Conservation (phyloP, 2,113 vertebrate genomes). For the Plectropomus leopardus region DNA sequence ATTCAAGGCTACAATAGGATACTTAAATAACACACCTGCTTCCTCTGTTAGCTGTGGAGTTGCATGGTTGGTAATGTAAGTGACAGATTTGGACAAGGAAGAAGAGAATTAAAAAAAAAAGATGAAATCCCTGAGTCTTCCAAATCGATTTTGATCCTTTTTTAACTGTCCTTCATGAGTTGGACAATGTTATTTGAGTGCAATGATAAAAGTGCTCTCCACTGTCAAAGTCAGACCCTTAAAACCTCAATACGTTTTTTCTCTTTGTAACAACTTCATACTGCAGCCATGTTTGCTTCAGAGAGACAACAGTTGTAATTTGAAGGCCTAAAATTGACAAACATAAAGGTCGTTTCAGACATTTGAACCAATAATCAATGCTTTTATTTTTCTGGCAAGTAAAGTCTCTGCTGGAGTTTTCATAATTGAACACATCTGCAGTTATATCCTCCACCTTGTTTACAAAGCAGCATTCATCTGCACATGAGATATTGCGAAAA, state of each 20-base stretch:
- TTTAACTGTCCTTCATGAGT: not conserved
- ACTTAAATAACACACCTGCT: too few species aligned
- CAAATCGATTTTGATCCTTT: not conserved
- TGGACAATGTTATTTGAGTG: not conserved
- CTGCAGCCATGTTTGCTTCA: not conserved
- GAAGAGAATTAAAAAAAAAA: not conserved
- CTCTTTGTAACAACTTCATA: not conserved
- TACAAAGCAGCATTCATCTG: slow-evolving; percentile 1
- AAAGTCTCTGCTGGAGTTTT: not conserved
- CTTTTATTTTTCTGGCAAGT: not conserved
- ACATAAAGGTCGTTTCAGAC: not conserved
- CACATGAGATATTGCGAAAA: not conserved
- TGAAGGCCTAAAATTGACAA: not conserved
- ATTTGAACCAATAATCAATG: not conserved
- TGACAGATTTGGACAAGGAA: too few species aligned
- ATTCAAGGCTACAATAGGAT: too few species aligned
- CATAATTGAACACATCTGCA: too few species aligned
- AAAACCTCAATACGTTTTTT: too few species aligned
- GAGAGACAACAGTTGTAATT: not conserved
- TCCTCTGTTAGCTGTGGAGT: too few species aligned
- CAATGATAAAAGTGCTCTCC: too few species aligned
- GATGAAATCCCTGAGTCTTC: not conserved
- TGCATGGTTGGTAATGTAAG: not conserved
- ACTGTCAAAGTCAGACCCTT: not conserved
- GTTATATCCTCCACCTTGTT: not conserved